Conservation (phyloP, 2,797 vertebrate species). For the Spheniscus humboldti region DNA sequence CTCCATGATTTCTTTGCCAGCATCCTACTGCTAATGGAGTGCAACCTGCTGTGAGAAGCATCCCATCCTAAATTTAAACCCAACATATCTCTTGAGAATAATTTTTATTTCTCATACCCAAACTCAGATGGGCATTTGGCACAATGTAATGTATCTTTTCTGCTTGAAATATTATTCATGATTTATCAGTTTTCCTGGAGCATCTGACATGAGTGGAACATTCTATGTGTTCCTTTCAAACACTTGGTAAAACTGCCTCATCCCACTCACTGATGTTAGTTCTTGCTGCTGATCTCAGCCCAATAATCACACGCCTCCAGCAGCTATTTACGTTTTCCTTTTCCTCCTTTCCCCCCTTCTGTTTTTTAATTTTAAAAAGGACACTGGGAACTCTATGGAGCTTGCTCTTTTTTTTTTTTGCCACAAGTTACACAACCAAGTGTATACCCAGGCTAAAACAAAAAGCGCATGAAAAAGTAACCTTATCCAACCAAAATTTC, state of each 20-base stretch:
- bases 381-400: not conserved
- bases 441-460: not conserved
- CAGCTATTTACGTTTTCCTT: slow-evolving; percentile 61
- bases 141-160: slow-evolving; percentile 13
- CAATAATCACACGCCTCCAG: slow-evolving; percentile 63
- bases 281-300: slow-evolving; percentile 65
- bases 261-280: slow-evolving; percentile 65
- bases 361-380: slow-evolving; percentile 15
- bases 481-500: not conserved
- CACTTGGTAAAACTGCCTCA: slow-evolving; percentile 51
- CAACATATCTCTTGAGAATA: not conserved
- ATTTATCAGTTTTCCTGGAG: slow-evolving; percentile 47
- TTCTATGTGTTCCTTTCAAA: slow-evolving; percentile 58
- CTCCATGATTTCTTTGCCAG: slow-evolving; percentile 28
- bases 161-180: slow-evolving; percentile 59
- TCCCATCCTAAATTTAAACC: slow-evolving; percentile 51
- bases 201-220: slow-evolving; percentile 60
- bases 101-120: slow-evolving; percentile 21
- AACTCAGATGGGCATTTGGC: slow-evolving; percentile 52
- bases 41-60: slow-evolving; percentile 35
- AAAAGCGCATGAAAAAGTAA: not conserved
- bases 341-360: slow-evolving; percentile 35
- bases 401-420: not conserved
- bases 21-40: slow-evolving; percentile 33
- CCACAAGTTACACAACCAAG: not conserved